A percentile compares a stretch with the other conserved stretches of the same genome.
Evolutionary conservation across 2,888 invertebrate species (phyloP).

Genomic region (Eulithis prunata): DNA sequence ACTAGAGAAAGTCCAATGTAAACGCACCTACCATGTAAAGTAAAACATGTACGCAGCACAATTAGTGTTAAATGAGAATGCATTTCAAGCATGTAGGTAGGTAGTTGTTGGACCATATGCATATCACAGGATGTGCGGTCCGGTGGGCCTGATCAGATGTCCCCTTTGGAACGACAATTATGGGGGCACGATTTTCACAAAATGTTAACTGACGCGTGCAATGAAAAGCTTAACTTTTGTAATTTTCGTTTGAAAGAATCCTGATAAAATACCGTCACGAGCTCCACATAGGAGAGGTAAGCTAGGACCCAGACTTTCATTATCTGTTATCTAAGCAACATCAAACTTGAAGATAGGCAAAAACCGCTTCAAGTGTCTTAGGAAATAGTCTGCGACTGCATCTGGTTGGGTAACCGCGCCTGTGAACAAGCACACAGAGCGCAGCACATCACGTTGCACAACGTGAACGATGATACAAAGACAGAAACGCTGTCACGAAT

Average conservation of each 20-base stretch:
- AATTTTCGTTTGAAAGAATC: slow-evolving; percentile 34
- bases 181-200: slow-evolving; percentile 70
- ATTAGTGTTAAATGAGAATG: slow-evolving; percentile 53
- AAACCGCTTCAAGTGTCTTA: slow-evolving; percentile 62
- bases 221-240: slow-evolving; percentile 48
- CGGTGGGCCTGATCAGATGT: slow-evolving; percentile 69
- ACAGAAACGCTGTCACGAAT: slow-evolving; percentile 67
- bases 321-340: slow-evolving; percentile 57
- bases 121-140: slow-evolving; percentile 77
- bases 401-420: slow-evolving; percentile 66
- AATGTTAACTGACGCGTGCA: slow-evolving; percentile 68
- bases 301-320: slow-evolving; percentile 64
- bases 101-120: slow-evolving; percentile 46
- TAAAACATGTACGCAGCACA: slow-evolving; percentile 37
- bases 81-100: slow-evolving; percentile 52
- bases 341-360: slow-evolving; percentile 47
- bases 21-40: slow-evolving; percentile 11
- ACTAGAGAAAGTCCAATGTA: background rate
- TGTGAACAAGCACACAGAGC: slow-evolving; percentile 66
- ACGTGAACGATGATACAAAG: slow-evolving; percentile 63
- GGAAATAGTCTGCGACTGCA: slow-evolving; percentile 65
- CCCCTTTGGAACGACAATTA: slow-evolving; percentile 71
- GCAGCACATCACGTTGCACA: slow-evolving; percentile 68
- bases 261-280: slow-evolving; percentile 24
- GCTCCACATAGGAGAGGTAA: slow-evolving; percentile 50